phyloP scores from a whole-genome alignment of 30 jellyfish, hydroid and myxozoan genomes.

The Hydractinia symbiolongicarpus region DNA sequence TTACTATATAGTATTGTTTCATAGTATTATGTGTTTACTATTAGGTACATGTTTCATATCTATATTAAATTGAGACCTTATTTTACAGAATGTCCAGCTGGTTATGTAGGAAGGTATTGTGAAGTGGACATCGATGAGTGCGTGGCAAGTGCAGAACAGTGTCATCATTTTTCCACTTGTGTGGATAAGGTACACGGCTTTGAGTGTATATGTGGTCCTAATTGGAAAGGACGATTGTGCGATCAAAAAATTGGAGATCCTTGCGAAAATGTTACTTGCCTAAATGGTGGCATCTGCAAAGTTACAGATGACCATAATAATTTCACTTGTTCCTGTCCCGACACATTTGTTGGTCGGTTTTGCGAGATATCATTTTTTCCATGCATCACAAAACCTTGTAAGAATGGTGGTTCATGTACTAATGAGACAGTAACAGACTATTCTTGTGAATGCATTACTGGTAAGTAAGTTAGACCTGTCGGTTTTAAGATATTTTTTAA shows the following conservation, averaged over 20 bases:
- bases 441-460: constrained; percentile 33
- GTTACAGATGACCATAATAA: constrained; percentile 32
- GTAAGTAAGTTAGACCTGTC: neutral
- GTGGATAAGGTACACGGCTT: constrained; percentile 48
- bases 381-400: constrained; percentile 51
- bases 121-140: constrained; percentile 20
- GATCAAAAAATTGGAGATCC: constrained; percentile 47
- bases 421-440: constrained; percentile 36
- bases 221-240: constrained; percentile 64
- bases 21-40: too few relatives aligned
- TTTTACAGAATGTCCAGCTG: constrained; percentile 27
- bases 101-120: constrained; percentile 59
- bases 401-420: constrained; percentile 41
- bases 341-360: constrained; percentile 48
- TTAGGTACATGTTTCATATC: too few relatives aligned
- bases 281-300: constrained; percentile 55
- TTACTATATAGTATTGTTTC: too few relatives aligned
- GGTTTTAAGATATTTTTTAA: too few relatives aligned
- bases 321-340: constrained; percentile 54
- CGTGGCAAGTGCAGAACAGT: constrained; percentile 25
- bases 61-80: too few relatives aligned
- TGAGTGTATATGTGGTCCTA: constrained; percentile 69
- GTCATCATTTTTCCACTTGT: constrained; percentile 63
- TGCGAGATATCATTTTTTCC: constrained; percentile 53
- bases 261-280: constrained; percentile 46